These are phyloP conservation scores for Plagodis pulveraria DNA, from an alignment of 2,888 invertebrate species.

Conservation along the genomic window DNA sequence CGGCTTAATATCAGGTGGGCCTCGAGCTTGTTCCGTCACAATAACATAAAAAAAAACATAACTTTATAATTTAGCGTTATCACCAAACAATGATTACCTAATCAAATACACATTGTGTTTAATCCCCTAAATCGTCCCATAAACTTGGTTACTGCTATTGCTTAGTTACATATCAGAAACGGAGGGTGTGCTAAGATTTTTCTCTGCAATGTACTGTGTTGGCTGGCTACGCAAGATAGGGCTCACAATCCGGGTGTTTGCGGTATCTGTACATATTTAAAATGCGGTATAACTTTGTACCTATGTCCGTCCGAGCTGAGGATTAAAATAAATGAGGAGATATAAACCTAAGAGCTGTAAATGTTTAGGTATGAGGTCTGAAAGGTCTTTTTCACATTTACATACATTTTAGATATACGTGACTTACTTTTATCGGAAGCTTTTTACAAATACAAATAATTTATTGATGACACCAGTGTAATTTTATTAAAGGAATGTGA, in stretches of 20 bases:
- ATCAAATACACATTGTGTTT: too few species aligned
- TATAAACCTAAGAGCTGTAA: conserved; percentile 11
- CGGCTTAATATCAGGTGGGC: too few species aligned
- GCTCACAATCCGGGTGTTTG: conserved; percentile 28
- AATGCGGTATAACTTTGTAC: conserved; percentile 26
- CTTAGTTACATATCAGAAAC: too few species aligned
- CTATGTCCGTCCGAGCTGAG: conserved; percentile 20
- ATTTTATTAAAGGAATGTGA: too few species aligned
- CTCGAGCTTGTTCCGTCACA: too few species aligned
- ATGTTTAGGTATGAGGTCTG: not conserved
- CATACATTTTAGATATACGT: not conserved
- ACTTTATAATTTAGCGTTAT: too few species aligned
- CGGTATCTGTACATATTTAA: conserved; percentile 29
- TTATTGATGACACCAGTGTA: too few species aligned
- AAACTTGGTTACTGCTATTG: too few species aligned
- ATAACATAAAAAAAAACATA: too few species aligned
- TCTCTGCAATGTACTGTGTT: conserved; percentile 8
- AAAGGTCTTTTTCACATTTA: not conserved
- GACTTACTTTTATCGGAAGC: not conserved
- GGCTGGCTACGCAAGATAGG: conserved; percentile 18
- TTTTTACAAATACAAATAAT: too few species aligned
- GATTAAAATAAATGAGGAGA: conserved; percentile 24
- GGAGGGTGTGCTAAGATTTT: not conserved
- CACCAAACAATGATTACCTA: too few species aligned
- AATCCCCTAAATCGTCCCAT: too few species aligned